Conservation (phyloP, 2,797 vertebrate species). For the Myiotriccus ornatus region DNA sequence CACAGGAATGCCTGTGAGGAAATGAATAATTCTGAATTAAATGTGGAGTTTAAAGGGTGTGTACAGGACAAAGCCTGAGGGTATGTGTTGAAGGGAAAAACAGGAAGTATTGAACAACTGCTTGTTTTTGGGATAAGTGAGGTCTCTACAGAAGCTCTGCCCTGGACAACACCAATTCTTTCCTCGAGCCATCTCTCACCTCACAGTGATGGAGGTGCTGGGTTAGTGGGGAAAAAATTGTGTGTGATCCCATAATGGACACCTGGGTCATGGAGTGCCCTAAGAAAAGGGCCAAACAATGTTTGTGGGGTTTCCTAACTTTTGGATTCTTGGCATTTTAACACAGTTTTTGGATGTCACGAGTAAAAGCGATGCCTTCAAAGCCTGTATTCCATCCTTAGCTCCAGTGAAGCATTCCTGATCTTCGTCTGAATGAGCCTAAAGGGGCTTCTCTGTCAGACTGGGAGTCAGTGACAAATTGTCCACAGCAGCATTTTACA, state of each 20-base stretch:
- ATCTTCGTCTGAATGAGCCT: not conserved
- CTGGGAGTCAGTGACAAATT: not conserved
- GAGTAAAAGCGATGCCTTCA: not conserved
- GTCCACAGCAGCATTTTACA: slow-evolving; percentile 4
- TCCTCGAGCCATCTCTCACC: not conserved
- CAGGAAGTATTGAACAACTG: not conserved
- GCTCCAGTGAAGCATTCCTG: not conserved
- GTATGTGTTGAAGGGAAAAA: not conserved
- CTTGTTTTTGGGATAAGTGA: not conserved
- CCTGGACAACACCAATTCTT: not conserved
- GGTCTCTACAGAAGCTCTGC: not conserved
- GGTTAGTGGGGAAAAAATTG: not conserved
- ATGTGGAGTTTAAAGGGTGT: not conserved
- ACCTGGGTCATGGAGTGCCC: not conserved
- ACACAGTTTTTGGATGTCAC: not conserved
- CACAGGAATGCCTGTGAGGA: not conserved
- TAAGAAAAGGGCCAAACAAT: not conserved
- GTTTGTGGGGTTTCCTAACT: not conserved
- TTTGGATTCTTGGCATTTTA: not conserved
- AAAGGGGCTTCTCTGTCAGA: slow-evolving; percentile 25
- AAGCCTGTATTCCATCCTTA: not conserved
- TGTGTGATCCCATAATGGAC: not conserved
- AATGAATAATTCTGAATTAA: not conserved
- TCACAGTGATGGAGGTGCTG: not conserved
- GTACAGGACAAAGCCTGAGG: not conserved